phyloP scores from a whole-genome alignment of 2,888 invertebrate genomes.

The Nowickia ferox region DNA sequence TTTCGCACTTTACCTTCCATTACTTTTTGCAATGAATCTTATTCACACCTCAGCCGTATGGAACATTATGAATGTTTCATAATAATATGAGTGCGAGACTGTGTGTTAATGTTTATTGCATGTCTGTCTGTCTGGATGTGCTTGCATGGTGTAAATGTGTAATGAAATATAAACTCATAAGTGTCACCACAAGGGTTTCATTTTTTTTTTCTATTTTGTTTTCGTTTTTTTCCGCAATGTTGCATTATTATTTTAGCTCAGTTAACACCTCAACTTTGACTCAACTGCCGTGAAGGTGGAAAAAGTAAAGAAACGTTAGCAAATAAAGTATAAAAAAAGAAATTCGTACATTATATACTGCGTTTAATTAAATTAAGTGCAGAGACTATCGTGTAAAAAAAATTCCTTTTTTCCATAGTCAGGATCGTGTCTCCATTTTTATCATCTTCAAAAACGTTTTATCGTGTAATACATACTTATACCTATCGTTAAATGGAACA shows the following conservation, averaged over 20 bases:
- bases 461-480: no score
- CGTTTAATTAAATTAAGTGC: background rate
- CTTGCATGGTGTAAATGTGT: constrained; percentile 15
- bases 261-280: constrained; percentile 52
- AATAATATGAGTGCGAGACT: constrained; percentile 16
- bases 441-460: no score
- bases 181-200: constrained; percentile 69
- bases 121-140: background rate
- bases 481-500: no score
- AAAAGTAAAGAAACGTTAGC: constrained; percentile 15
- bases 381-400: background rate
- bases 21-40: constrained; percentile 47
- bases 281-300: constrained; percentile 31
- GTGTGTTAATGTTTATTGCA: constrained; percentile 8
- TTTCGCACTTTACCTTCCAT: constrained; percentile 56
- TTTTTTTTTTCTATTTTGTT: constrained; percentile 10
- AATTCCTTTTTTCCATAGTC: no score
- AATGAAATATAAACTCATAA: constrained; percentile 70
- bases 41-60: constrained; percentile 59
- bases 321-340: constrained; percentile 19
- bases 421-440: no score
- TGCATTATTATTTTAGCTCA: constrained; percentile 25
- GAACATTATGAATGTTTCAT: constrained; percentile 5
- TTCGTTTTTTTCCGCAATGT: constrained; percentile 10
- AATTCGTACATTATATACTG: constrained; percentile 1